Conservation (phyloP, 1,140 invertebrate genomes). For the Drosophila quadrilineata region DNA sequence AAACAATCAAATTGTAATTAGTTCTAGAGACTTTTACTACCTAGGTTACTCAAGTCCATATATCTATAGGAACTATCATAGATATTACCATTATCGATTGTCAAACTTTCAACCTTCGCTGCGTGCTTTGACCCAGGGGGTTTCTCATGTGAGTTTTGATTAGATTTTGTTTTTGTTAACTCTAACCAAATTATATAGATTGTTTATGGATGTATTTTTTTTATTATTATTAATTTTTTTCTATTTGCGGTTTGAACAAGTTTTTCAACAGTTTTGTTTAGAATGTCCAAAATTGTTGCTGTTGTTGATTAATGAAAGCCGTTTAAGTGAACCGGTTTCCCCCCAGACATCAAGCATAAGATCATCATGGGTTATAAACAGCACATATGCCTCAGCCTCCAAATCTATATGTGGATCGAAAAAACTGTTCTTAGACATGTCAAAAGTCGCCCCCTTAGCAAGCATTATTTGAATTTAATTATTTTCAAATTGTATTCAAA, state of each 20-base stretch:
- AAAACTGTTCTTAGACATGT: no score
- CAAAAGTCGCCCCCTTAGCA: conserved; percentile 3
- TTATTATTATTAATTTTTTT: no score
- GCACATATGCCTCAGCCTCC: not conserved
- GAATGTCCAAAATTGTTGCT: conserved; percentile 26
- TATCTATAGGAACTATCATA: no score
- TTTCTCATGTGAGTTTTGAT: conserved; percentile 30
- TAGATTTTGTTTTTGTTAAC: conserved; percentile 43
- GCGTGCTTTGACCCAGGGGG: conserved; percentile 65
- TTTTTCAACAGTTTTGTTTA: conserved; percentile 47
- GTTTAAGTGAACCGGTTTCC: conserved; percentile 53
- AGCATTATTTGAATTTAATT: conserved; percentile 1
- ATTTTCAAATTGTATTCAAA: no score
- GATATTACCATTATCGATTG: no score
- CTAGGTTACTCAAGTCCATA: no score
- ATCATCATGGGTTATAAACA: conserved; percentile 45
- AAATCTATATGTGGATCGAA: not conserved
- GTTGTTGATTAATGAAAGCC: conserved; percentile 61
- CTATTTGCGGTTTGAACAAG: conserved; percentile 69
- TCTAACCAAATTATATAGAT: conserved; percentile 27
- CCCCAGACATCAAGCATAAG: conserved; percentile 21
- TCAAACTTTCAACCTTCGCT: no score
- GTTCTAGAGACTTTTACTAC: no score
- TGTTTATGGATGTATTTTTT: conserved; percentile 20
- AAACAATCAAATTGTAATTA: no score